Base-by-base conservation (phyloP, 37 sponge, comb jelly and placozoan genomes). In the Ephydatia muelleri region DNA sequence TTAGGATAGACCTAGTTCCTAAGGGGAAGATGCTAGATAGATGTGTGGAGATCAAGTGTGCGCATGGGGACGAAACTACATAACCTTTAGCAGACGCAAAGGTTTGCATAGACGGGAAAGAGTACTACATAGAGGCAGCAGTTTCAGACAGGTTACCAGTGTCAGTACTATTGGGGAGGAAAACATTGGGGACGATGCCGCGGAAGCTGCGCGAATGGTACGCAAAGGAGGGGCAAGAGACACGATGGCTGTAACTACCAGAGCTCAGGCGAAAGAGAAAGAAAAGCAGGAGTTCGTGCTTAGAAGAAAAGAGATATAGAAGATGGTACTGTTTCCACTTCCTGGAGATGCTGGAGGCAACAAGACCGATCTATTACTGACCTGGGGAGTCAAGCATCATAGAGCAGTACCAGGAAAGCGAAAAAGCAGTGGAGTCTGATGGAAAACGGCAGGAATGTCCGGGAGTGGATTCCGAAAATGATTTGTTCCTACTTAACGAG, bases 31-130 rank as follows among this genome's bases (percentile, higher is more conserved):
- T 76, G 32, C 40, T 19, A 2, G 49, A 76, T 26, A 49, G 73
- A 19, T 34, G 26, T 37, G 78, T 84, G 2, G 27, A 47, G 13
- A 76, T 84, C 68, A 4, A 70, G 3, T 84, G 85, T 66, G 85
- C 78, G 16, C 85, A 84, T 66, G 85, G 85, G 6, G 69, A 77
- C 30, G 48, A 34, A 12, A 32, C 31, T 47, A 28, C 64, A 19
- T 84, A 84, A 40, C 85, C 85, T 30, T 67, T 84, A 9, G 85
- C 85, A 31, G 48, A 67, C 16, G 78, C 77, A 8, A 67, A 72
- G 23, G 67, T 84, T 38, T 19, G 22, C 40, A 65, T 84, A 49
- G 85, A 70, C 0, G 75, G 67, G 6, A 23, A 49, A 2, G 14
- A 26, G 31, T 70, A 38, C 29, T 21, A 32, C 5, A 49, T 72